Conservation (phyloP, 2,797 vertebrate genomes). For the Sciurus vulgaris region DNA sequence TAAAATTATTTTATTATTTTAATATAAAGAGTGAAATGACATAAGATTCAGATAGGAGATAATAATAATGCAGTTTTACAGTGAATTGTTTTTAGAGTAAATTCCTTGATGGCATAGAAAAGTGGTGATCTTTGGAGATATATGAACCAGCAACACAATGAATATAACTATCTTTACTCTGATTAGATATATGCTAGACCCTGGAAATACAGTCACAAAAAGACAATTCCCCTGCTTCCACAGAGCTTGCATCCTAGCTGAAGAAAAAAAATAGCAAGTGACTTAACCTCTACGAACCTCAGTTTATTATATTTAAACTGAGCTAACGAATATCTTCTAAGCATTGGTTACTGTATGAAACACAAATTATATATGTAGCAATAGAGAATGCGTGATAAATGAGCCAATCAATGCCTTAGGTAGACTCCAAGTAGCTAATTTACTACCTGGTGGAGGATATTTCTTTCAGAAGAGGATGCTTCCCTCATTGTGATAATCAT, state of each 20-base stretch:
- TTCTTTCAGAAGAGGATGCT: constrained; percentile 8
- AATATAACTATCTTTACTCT: neutral
- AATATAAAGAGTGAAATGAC: constrained; percentile 26
- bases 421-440: neutral
- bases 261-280: neutral
- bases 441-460: neutral
- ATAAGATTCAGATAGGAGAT: neutral
- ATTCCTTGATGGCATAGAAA: neutral
- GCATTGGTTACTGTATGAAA: neutral
- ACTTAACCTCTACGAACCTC: neutral
- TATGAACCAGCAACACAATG: neutral
- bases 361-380: neutral
- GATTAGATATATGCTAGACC: neutral
- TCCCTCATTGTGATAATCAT: neutral
- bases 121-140: neutral
- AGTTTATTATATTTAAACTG: neutral
- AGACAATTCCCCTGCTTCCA: neutral
- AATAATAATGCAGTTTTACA: neutral
- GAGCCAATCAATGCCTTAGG: neutral
- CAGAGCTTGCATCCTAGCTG: neutral
- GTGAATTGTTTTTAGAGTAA: neutral
- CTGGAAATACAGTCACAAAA: neutral
- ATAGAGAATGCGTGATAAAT: neutral
- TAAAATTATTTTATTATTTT: neutral
- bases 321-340: neutral